phyloP scores from a whole-genome alignment of 2,113 vertebrate species.

The Aplodontia rufa region DNA sequence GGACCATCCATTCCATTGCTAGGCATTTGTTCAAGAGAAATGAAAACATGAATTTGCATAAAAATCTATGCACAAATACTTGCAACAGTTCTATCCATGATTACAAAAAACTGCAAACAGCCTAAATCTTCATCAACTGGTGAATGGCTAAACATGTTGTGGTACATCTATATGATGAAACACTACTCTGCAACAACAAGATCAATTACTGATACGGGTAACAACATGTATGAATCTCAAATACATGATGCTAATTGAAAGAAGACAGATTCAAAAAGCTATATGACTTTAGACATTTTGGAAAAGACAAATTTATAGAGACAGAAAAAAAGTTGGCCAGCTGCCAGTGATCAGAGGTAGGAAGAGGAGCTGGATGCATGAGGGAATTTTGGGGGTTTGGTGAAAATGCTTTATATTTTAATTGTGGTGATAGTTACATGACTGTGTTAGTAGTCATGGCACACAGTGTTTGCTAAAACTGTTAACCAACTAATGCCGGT shows the following conservation, averaged over 20 bases:
- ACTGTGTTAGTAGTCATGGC: too few relatives aligned
- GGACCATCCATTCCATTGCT: not conserved
- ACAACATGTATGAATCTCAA: not conserved
- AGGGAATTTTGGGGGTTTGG: not conserved
- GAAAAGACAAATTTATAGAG: constrained; percentile 10
- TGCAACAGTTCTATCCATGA: constrained; percentile 6
- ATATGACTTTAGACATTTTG: not conserved
- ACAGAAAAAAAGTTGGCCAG: not conserved
- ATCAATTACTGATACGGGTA: not conserved
- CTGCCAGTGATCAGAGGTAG: not conserved
- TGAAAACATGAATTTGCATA: constrained; percentile 40
- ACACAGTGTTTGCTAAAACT: not conserved
- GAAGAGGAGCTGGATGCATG: not conserved
- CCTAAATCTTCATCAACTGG: not conserved
- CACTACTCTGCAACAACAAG: constrained; percentile 22
- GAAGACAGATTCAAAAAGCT: not conserved
- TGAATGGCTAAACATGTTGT: not conserved
- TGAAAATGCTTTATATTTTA: constrained; percentile 27
- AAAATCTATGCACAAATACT: constrained; percentile 28
- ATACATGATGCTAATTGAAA: not conserved
- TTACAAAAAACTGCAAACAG: constrained; percentile 17
- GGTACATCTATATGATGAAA: not conserved
- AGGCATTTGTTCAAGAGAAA: constrained; percentile 47
- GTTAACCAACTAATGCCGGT: not conserved
- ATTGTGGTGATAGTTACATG: not conserved